Conservation (phyloP, 35 echinoderm and acorn worm genomes). For the Chiridota heheva region DNA sequence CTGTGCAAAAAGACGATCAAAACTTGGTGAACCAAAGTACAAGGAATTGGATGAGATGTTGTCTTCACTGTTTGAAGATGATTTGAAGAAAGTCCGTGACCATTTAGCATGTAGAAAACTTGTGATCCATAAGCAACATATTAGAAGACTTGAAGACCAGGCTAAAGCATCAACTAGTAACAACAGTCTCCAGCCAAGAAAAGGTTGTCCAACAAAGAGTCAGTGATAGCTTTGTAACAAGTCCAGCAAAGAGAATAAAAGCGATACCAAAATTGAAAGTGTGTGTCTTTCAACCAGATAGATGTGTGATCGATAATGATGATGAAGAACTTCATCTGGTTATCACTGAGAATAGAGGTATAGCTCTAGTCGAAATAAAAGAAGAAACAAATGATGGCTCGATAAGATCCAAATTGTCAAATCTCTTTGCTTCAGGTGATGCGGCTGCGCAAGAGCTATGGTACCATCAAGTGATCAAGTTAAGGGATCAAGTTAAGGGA, state of each 20-base stretch:
- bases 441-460: slow-evolving; percentile 36
- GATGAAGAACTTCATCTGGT: slow-evolving; percentile 12
- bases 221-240: background rate
- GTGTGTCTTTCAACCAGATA: slow-evolving; percentile 39
- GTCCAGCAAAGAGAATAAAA: background rate
- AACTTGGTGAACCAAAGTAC: slow-evolving; percentile 14
- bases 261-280: slow-evolving; percentile 10
- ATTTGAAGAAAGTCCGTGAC: background rate
- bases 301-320: slow-evolving; percentile 7
- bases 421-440: slow-evolving; percentile 28
- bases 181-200: too few species aligned
- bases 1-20: slow-evolving; percentile 1
- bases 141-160: background rate
- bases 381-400: slow-evolving; percentile 38
- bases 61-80: background rate
- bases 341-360: slow-evolving; percentile 21
- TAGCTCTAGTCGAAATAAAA: slow-evolving; percentile 25
- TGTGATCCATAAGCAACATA: slow-evolving; percentile 1
- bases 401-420: slow-evolving; percentile 38
- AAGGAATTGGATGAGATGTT: background rate
- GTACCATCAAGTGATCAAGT: slow-evolving; percentile 1
- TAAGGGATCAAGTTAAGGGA: slow-evolving; percentile 21
- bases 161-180: background rate
- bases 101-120: slow-evolving; percentile 13
- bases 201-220: too few species aligned